These are phyloP conservation scores for Pecten maximus DNA, from an alignment of 2,888 invertebrate genomes.

Conservation along the genomic window DNA sequence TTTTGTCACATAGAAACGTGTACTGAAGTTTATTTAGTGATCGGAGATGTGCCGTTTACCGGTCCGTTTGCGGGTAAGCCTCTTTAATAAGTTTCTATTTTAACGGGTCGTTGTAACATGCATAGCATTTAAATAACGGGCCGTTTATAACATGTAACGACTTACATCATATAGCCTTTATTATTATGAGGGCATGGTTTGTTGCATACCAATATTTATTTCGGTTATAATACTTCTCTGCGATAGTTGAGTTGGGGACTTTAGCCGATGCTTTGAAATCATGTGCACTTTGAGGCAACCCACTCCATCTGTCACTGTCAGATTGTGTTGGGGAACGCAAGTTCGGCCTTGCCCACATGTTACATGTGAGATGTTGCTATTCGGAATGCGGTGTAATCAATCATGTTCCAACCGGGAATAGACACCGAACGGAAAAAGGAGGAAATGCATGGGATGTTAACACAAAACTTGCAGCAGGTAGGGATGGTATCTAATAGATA, in stretches of 20 bases:
- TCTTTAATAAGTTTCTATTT: no score
- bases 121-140: no score
- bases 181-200: no score
- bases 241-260: constrained; percentile 39
- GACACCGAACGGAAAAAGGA: constrained; percentile 16
- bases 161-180: no score
- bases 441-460: constrained; percentile 40
- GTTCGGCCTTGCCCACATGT: constrained; percentile 35
- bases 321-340: constrained; percentile 24
- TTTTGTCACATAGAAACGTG: no score
- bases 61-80: no score
- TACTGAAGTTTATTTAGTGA: no score
- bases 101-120: no score
- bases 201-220: no score
- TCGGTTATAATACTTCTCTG: no score
- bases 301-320: constrained; percentile 35
- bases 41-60: no score
- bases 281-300: neutral
- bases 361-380: neutral
- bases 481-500: neutral
- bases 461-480: constrained; percentile 43
- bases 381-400: constrained; percentile 27
- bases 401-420: constrained; percentile 36
- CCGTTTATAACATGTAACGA: no score
- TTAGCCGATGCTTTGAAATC: constrained; percentile 14